A percentile compares a stretch with the other conserved stretches of the same genome.
Conservation (phyloP, 2,113 vertebrate genomes). For the Pavo muticus region DNA sequence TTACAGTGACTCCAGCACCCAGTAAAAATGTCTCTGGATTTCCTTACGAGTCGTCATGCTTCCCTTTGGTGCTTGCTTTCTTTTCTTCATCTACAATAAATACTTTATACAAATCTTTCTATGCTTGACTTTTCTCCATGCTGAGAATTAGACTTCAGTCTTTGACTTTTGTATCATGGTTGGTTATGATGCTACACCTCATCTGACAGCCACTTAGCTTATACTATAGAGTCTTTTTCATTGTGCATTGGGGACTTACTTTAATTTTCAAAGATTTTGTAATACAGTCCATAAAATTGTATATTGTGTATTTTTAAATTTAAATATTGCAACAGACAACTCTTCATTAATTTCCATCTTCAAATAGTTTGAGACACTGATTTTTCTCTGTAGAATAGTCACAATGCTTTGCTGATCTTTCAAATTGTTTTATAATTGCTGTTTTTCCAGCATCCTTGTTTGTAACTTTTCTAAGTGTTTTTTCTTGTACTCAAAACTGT, state of each 20-base stretch:
- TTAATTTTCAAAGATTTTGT: not conserved
- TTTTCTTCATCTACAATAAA: not conserved
- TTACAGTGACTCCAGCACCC: not conserved
- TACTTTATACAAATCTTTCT: not conserved
- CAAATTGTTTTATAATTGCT: not conserved
- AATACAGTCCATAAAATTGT: not conserved
- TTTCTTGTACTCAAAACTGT: not conserved
- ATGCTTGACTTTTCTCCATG: not conserved
- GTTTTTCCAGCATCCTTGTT: not conserved
- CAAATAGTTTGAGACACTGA: not conserved
- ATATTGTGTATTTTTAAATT: not conserved
- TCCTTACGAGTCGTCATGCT: not conserved
- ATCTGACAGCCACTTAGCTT: not conserved
- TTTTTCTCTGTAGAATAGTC: not conserved
- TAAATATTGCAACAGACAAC: not conserved
- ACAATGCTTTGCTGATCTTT: not conserved
- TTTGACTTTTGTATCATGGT: not conserved
- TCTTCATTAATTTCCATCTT: not conserved
- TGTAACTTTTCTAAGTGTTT: not conserved
- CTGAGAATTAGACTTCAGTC: not conserved
- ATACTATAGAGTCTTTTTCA: not conserved
- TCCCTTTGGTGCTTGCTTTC: not conserved
- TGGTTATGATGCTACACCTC: not conserved
- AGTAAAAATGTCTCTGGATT: not conserved
- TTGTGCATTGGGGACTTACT: not conserved